These are phyloP conservation scores for Drosophila seguyi DNA, from an alignment of 1,140 invertebrate genomes.

Conservation along the genomic window DNA sequence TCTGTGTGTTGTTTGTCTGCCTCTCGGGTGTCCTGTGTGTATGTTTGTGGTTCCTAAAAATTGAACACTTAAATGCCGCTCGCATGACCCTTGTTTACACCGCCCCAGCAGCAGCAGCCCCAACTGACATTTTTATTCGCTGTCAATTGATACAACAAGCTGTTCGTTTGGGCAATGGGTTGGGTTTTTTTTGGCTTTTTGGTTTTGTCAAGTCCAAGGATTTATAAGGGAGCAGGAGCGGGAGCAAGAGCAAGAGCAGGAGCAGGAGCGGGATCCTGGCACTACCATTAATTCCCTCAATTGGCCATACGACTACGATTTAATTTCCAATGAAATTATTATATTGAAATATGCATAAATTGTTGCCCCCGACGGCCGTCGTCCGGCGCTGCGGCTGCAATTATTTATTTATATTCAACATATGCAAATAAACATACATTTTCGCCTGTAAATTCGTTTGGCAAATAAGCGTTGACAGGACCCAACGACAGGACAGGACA, in stretches of 20 bases:
- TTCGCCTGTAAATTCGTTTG: conserved; percentile 45
- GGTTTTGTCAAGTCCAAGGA: conserved; percentile 3
- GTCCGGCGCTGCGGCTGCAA: conserved; percentile 14
- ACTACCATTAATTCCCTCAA: conserved; percentile 28
- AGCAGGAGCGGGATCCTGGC: background rate
- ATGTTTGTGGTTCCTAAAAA: conserved; percentile 73
- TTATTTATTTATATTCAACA: conserved; percentile 60
- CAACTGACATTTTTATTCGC: conserved; percentile 83
- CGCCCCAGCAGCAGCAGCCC: conserved; percentile 36
- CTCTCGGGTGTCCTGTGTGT: conserved; percentile 25
- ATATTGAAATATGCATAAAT: conserved; percentile 57
- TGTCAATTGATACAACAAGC: conserved; percentile 84
- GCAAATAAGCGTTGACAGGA: conserved; percentile 40
- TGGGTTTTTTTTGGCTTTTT: background rate
- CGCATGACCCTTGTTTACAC: conserved; percentile 60
- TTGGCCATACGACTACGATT: conserved; percentile 21
- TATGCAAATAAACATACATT: conserved; percentile 56
- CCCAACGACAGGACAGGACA: background rate
- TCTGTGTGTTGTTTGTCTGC: no score
- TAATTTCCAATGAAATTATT: conserved; percentile 57
- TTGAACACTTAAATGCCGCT: conserved; percentile 74
- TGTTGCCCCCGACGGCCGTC: conserved; percentile 12
- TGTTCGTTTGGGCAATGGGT: no score
- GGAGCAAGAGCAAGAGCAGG: background rate
- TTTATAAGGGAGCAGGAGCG: no score